These are phyloP conservation scores for Anoplopoma fimbria DNA, from an alignment of 2,113 vertebrate species.

Conservation along the genomic window DNA sequence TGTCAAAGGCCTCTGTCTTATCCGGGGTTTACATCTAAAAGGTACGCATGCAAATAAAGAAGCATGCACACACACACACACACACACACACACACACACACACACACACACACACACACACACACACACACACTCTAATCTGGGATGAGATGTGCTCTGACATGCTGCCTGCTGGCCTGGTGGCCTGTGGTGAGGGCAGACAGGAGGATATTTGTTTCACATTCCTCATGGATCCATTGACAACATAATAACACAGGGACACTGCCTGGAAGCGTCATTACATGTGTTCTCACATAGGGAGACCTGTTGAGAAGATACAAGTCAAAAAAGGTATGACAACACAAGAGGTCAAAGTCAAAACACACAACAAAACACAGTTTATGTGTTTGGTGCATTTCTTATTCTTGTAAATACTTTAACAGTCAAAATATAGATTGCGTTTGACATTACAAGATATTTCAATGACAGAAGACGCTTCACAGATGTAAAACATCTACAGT, in stretches of 20 bases:
- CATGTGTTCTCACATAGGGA: slow-evolving; percentile 22
- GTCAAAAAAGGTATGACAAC: neutral
- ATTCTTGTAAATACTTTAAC: neutral
- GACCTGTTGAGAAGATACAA: neutral
- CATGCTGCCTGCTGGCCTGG: slow-evolving; percentile 58
- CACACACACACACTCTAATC: slow-evolving; percentile 33
- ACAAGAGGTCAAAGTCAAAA: neutral
- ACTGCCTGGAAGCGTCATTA: slow-evolving; percentile 47
- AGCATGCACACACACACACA: neutral
- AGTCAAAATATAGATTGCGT: neutral
- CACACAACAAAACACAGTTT: neutral
- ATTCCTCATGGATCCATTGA: slow-evolving; percentile 73
- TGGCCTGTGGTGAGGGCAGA: slow-evolving; percentile 53
- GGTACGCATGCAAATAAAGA: slow-evolving; percentile 28
- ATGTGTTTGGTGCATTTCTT: neutral
- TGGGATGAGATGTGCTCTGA: slow-evolving; percentile 71
- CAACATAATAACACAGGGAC: slow-evolving; percentile 69
- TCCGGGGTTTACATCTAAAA: slow-evolving; percentile 56
- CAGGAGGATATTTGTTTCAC: slow-evolving; percentile 66
- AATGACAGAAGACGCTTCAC: neutral
- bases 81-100: slow-evolving; percentile 7
- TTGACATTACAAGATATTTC: neutral
- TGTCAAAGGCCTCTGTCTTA: slow-evolving; percentile 44
- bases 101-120: slow-evolving; percentile 15
- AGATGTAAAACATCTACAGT: neutral